Percentiles rank a stretch among this genome's conserved stretches.
Evolutionary conservation across 2,888 invertebrate genomes (phyloP).

Genomic region (Mycalesis mineus): DNA sequence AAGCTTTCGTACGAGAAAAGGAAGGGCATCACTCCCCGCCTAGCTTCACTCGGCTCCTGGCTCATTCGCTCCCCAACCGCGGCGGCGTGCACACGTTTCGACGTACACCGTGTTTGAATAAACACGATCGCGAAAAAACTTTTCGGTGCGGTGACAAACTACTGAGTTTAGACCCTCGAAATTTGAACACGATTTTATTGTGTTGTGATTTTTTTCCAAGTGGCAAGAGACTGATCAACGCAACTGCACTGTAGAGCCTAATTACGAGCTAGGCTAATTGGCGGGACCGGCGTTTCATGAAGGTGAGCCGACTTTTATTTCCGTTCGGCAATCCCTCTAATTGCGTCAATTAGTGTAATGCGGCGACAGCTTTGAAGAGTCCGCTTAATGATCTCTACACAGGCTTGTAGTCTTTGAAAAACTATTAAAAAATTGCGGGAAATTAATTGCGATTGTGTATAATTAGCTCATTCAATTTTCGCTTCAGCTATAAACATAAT

Average conservation of each 20-base stretch:
- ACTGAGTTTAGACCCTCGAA: conserved; percentile 36
- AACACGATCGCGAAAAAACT: conserved; percentile 69
- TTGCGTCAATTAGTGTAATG: conserved; percentile 78
- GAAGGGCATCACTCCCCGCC: conserved; percentile 66
- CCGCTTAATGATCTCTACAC: conserved; percentile 67
- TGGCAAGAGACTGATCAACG: conserved; percentile 56
- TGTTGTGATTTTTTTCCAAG: conserved; percentile 58
- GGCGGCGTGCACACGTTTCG: conserved; percentile 49
- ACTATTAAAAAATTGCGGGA: conserved; percentile 43
- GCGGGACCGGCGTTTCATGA: conserved; percentile 75
- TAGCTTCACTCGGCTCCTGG: conserved; percentile 45
- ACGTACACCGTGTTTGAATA: conserved; percentile 25
- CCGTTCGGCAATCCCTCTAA: conserved; percentile 78
- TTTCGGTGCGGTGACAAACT: conserved; percentile 61
- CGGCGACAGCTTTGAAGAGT: conserved; percentile 75
- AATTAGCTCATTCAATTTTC: conserved; percentile 15
- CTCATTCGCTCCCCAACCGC: conserved; percentile 65
- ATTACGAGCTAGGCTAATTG: conserved; percentile 75
- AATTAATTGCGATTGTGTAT: conserved; percentile 25
- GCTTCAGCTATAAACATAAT: neutral
- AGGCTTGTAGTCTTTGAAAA: conserved; percentile 51
- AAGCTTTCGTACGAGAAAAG: conserved; percentile 64
- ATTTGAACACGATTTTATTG: conserved; percentile 56
- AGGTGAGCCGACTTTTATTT: conserved; percentile 78
- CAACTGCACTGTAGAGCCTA: conserved; percentile 62